These are phyloP conservation scores for Tortrix viridana DNA, from an alignment of 2,888 invertebrate species.

Conservation along the genomic window DNA sequence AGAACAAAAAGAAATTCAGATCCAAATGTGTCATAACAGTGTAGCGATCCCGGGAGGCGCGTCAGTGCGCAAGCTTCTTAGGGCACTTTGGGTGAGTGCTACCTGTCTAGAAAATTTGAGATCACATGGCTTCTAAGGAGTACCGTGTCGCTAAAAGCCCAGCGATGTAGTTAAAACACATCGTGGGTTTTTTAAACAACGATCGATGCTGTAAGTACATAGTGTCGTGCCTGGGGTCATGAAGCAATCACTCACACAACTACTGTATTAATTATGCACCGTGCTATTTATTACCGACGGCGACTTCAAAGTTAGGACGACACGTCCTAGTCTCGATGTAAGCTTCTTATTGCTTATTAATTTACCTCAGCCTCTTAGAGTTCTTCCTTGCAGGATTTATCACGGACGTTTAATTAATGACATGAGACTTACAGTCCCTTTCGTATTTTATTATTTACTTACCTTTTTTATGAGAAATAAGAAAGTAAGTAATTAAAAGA, in stretches of 20 bases:
- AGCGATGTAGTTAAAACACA: slow-evolving; percentile 19
- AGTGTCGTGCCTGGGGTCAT: slow-evolving; percentile 14
- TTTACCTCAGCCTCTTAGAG: no score
- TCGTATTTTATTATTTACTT: no score
- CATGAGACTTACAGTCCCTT: no score
- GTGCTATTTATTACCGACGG: slow-evolving; percentile 7
- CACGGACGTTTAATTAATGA: no score
- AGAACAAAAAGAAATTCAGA: not conserved
- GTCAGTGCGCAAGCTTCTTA: slow-evolving; percentile 9
- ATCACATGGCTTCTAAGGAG: slow-evolving; percentile 19
- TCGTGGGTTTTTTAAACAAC: slow-evolving; percentile 25
- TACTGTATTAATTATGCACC: slow-evolving; percentile 26
- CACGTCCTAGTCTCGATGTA: slow-evolving; percentile 4
- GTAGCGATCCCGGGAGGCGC: not conserved
- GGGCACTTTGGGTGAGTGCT: slow-evolving; percentile 19
- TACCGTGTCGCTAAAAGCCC: slow-evolving; percentile 21
- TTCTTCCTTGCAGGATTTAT: no score
- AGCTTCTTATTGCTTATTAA: not conserved
- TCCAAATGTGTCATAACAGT: not conserved
- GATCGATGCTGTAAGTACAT: slow-evolving; percentile 21
- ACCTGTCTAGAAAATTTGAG: slow-evolving; percentile 28
- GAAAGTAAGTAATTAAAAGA: no score
- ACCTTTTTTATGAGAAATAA: no score
- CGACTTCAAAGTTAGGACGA: slow-evolving; percentile 13
- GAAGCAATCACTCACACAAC: slow-evolving; percentile 20